These are phyloP conservation scores for Danio jaintianensis DNA, from an alignment of 2,797 vertebrate species.

Conservation along the genomic window DNA sequence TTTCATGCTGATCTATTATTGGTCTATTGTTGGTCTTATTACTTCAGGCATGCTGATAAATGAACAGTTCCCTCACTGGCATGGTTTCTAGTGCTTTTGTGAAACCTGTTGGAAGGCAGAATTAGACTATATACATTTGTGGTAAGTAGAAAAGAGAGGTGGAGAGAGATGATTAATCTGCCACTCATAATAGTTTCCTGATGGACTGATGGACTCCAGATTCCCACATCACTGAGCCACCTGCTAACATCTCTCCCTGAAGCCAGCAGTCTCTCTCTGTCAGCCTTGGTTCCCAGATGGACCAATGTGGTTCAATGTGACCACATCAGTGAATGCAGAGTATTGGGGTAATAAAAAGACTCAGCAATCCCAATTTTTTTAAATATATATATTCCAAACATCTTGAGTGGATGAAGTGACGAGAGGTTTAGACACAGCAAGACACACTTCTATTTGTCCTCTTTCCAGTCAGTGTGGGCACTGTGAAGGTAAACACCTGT, in stretches of 20 bases:
- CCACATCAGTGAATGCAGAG: constrained; percentile 74
- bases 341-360: constrained; percentile 70
- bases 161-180: constrained; percentile 30
- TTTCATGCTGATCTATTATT: constrained; percentile 15
- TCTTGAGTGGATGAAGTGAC: constrained; percentile 1
- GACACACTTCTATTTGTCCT: not conserved
- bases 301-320: constrained; percentile 53
- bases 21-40: constrained; percentile 2
- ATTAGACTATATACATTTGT: not conserved
- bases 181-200: constrained; percentile 30
- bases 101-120: constrained; percentile 12
- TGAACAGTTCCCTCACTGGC: not conserved
- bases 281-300: constrained; percentile 28
- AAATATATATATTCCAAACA: not conserved
- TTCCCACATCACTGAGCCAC: constrained; percentile 58
- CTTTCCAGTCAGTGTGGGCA: not conserved
- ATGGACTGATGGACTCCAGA: constrained; percentile 44
- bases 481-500: not conserved
- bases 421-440: not conserved
- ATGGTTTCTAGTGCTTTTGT: constrained; percentile 7
- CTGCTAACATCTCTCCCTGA: constrained; percentile 39
- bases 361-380: constrained; percentile 67
- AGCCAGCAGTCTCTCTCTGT: constrained; percentile 5
- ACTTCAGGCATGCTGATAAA: constrained; percentile 14
- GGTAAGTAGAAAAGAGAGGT: constrained; percentile 1